phyloP scores from a whole-genome alignment of 2,113 vertebrate genomes.

The Grus americana region DNA sequence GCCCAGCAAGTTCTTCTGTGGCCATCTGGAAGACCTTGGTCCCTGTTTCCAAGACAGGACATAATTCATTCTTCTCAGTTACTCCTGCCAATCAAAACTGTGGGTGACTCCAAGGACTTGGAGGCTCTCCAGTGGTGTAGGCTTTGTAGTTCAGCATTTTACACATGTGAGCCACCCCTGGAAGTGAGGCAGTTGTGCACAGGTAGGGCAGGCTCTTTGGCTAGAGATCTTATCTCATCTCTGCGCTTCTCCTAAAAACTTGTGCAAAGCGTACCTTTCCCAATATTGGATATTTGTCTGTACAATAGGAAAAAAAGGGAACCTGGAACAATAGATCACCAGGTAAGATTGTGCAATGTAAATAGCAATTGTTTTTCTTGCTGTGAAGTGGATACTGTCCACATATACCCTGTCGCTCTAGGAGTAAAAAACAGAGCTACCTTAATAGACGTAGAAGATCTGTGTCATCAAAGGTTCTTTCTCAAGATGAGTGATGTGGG shows the following conservation, averaged over 20 bases:
- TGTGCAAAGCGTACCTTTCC: not conserved
- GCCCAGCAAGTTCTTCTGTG: not conserved
- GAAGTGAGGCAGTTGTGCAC: not conserved
- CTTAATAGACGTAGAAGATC: not conserved
- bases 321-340: not conserved
- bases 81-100: not conserved
- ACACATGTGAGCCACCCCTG: not conserved
- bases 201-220: not conserved
- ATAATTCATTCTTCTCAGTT: not conserved
- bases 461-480: not conserved
- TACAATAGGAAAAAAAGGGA: not conserved
- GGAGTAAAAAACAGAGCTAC: not conserved
- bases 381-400: not conserved
- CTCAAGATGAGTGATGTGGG: not conserved
- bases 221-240: not conserved
- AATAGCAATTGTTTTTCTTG: not conserved
- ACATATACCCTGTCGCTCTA: accelerated
- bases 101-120: not conserved
- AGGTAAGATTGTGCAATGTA: not conserved
- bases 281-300: not conserved
- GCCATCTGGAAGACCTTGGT: not conserved
- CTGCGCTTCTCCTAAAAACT: not conserved
- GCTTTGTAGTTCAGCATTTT: not conserved
- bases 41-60: not conserved
- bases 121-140: not conserved